A percentile compares a stretch with the other conserved stretches of the same genome.
Evolutionary conservation across 1,140 invertebrate genomes (phyloP).

Genomic region (Drosophila pachea): DNA sequence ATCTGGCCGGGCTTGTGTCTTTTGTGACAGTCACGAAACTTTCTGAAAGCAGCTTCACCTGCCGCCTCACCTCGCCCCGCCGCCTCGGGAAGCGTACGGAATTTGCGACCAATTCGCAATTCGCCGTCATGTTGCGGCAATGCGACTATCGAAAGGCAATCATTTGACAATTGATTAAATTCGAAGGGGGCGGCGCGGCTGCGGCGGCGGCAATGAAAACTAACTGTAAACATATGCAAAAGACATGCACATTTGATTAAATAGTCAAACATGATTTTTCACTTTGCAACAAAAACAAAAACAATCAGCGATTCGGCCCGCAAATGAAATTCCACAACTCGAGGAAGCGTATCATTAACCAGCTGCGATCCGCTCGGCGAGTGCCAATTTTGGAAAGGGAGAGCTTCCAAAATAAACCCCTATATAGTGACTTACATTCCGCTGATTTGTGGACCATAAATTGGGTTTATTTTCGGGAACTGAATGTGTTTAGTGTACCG

Average conservation of each 20-base stretch:
- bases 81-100: background rate
- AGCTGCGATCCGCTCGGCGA: background rate
- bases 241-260: conserved; percentile 17
- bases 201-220: conserved; percentile 3
- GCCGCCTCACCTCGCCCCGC: background rate
- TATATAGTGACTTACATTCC: background rate
- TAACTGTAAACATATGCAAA: background rate
- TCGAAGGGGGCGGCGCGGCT: background rate
- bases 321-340: background rate
- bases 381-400: too few species aligned
- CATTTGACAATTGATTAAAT: conserved; percentile 62
- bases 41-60: conserved; percentile 36
- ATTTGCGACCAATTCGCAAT: conserved; percentile 55
- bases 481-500: too few species aligned
- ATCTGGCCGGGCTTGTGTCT: conserved; percentile 9
- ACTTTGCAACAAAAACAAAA: conserved; percentile 4
- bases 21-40: conserved; percentile 52
- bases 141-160: conserved; percentile 66
- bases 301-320: background rate
- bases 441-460: too few species aligned
- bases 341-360: background rate
- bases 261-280: conserved; percentile 8
- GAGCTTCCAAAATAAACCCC: background rate
- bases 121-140: conserved; percentile 52
- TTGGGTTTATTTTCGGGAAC: too few species aligned